Evolutionary conservation across 2,888 invertebrate genomes (phyloP), one percentile per base, ranked within the genome.

Genomic region (Diogma glabrata): DNA sequence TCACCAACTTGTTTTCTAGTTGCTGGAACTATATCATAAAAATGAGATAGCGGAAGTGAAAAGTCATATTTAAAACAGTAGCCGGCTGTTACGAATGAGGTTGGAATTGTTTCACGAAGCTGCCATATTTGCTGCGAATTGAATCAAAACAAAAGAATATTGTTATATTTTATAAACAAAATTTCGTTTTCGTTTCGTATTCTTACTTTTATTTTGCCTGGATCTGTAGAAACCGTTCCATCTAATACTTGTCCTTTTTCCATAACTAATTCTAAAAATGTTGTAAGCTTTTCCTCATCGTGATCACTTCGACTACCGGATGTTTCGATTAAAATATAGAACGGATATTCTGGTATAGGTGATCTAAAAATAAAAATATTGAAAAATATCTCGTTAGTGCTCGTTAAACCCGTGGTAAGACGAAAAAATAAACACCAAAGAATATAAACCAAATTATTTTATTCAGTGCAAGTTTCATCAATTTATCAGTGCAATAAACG

Each of bases 11-110:
- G 77, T 54, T 82, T 70, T 23, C 75, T 71, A 66, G 91, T 75
- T 24, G 76, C 77, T 16, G 82, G 79, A 4, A 95, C 87, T 38
- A 95, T 73, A 16, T 83, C 78, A 67, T 97, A 97, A 70, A 92
- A 96, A 51, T 82, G 69, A 8, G 76, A 70, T 33, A 88, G 70
- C 0, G 96, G 96, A 52, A 97, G 67, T 0, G 96, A 95, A 4
- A 99, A 78, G 67, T 99, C 99, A 65, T 96, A 96, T 66, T 96
- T 96, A 70, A 88, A 95, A 49, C 88, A 82, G 69, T 91, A 94
- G 7, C 95, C 95, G 58, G 89, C 88, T 53, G 85, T 64, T 12
- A 88, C 75, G 0, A 85, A 83, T 54, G 83, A 84, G 1, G 91
- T 79, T 0, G 70, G 64, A 45, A 95, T 84, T 52, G 84, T 75